phyloP scores from a whole-genome alignment of 2,888 invertebrate genomes.

The Dugesia japonica region DNA sequence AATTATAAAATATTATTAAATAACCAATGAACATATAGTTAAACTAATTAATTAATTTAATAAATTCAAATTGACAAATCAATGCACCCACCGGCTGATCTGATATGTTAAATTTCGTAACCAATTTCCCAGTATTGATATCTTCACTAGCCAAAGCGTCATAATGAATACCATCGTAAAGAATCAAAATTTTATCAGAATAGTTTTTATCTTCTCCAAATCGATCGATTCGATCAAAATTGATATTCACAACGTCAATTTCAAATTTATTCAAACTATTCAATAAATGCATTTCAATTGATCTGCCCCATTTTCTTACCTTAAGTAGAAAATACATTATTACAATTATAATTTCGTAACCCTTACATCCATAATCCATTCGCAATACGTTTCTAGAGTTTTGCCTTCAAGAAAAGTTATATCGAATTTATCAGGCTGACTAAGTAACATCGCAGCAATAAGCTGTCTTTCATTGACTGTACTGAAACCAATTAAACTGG shows the following conservation, averaged over 20 bases:
- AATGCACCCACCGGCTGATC: constrained; percentile 48
- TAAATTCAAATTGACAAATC: background rate
- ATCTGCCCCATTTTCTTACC: constrained; percentile 86
- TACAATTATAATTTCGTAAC: background rate
- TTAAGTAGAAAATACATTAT: background rate
- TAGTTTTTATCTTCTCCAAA: constrained; percentile 78
- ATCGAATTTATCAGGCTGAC: constrained; percentile 62
- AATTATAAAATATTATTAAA: too few relatives aligned
- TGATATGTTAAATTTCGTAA: constrained; percentile 65
- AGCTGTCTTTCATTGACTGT: constrained; percentile 66
- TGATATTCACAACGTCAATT: constrained; percentile 78
- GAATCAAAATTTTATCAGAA: constrained; percentile 64
- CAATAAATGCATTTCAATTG: constrained; percentile 73
- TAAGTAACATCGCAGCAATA: constrained; percentile 66
- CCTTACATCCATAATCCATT: constrained; percentile 66
- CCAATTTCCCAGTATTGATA: constrained; percentile 43
- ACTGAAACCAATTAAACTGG: constrained; percentile 58
- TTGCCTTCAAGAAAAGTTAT: constrained; percentile 63
- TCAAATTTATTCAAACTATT: constrained; percentile 71
- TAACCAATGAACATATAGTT: too few relatives aligned
- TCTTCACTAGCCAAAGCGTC: constrained; percentile 77
- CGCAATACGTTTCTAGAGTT: constrained; percentile 67
- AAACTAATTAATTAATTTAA: too few relatives aligned
- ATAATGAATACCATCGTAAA: constrained; percentile 89
- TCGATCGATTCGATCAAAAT: constrained; percentile 67